These are phyloP conservation scores for Varroa destructor DNA, from an alignment of 1,140 invertebrate species.

Conservation along the genomic window DNA sequence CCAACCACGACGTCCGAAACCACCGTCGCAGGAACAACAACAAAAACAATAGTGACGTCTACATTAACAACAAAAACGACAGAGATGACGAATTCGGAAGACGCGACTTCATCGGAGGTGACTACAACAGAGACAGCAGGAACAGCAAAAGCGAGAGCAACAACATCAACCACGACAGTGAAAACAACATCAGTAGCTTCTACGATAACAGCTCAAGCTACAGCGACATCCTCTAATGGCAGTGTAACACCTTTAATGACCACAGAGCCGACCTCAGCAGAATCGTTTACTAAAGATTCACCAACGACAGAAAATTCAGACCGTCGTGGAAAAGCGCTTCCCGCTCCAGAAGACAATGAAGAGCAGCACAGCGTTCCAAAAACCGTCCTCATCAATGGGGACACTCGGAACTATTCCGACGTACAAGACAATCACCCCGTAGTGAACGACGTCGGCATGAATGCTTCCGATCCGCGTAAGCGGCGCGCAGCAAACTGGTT, in stretches of 20 bases:
- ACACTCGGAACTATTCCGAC: conserved; percentile 5
- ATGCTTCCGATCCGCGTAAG: background rate
- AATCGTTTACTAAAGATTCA: too few relatives aligned
- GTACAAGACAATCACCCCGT: conserved; percentile 24
- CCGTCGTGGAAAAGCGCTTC: background rate
- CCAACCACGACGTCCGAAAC: background rate
- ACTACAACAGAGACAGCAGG: too few relatives aligned
- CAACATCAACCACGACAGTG: too few relatives aligned
- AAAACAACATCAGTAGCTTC: too few relatives aligned
- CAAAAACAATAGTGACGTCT: background rate
- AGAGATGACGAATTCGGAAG: background rate
- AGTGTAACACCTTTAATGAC: too few relatives aligned
- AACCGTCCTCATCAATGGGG: background rate
- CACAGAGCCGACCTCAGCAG: too few relatives aligned
- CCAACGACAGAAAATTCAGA: background rate
- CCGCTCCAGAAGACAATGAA: too few relatives aligned
- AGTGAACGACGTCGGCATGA: background rate
- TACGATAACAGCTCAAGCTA: too few relatives aligned
- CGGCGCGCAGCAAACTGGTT: conserved; percentile 14
- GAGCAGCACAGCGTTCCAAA: conserved; percentile 1
- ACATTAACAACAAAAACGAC: background rate
- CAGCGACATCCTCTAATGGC: too few relatives aligned
- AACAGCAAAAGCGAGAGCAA: too few relatives aligned
- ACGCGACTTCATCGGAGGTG: background rate
- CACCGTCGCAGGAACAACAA: background rate